Base-by-base conservation (phyloP, 2,797 vertebrate species). In the Champsocephalus esox region DNA sequence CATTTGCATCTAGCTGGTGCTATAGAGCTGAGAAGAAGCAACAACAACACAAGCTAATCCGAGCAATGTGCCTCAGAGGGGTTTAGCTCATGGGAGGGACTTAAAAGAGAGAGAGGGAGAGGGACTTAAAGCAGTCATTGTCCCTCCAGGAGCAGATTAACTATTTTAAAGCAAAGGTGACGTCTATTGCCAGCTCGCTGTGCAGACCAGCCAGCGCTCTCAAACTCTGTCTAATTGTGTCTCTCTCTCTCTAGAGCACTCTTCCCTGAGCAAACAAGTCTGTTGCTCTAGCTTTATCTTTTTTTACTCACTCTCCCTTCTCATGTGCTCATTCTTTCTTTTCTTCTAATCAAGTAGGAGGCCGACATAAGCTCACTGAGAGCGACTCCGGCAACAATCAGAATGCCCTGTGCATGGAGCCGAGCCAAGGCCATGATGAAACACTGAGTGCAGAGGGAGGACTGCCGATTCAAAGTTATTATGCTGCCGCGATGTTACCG, bases 81-180 rank as follows among this genome's bases (percentile, higher is more conserved):
- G 50, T 89, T 89, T 81, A 89, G 83, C 91, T 87, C 87, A 72
- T 69, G 82, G 89, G 89, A 89, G 81, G 88, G 88, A 92, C 83
- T 87, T 88, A 89, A 56, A 72, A 67, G 81, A 55, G 83, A 62
- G 81, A 56, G 64, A 49, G 68, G 64, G 84, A 90, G 64, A 49
- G 68, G 64, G 84, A 90, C 79, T 92, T 92, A 90, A 87, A 92
- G 84, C 80, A 73, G 75, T 81, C 85, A 90, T 89, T 92, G 93
- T 93, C 88, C 81, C 87, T 89, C 77, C 69, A 81, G 83, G 85
- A 88, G 77, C 85, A 92, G 91, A 93, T 94, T 89, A 94, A 92
- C 91, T 90, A 87, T 94, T 94, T 93, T 87, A 91, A 93, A 93
- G 92, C 82, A 91, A 86, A 90, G 91, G 92, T 93, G 92, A 93